Base-by-base conservation (phyloP, 2,888 invertebrate species). In the Corythucha ciliata region DNA sequence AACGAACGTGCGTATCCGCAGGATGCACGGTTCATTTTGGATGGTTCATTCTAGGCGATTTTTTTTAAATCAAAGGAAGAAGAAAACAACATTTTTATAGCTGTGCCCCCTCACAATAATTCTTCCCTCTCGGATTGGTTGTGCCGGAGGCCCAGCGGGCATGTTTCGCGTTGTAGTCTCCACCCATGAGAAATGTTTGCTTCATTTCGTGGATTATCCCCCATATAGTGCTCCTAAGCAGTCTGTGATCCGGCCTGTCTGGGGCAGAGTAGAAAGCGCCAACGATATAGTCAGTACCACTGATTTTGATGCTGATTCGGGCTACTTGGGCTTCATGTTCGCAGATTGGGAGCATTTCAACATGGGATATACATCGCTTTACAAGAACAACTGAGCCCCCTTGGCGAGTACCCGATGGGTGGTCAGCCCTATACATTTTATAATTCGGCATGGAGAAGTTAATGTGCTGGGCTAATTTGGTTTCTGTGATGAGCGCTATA, bases 221-320 rank as follows among this genome's bases (percentile, higher is more conserved):
- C 45, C 45, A 32, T 32, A 45, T 21, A 14, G 33, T 45, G 12
- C 32, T 27, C 45, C 29, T 32, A 6, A 27, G 29, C 8, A 45
- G 45, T n/a, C 33, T 27, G 21, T 45, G 45, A 14, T 45, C 45
- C 18, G 7, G 8, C 14, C 45, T 45, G 25, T 45, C 32, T 10
- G 45, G 45, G 5, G 45, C 45, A 12, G 44, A 44, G 27, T 44
- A 44, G 27, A 44, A 44, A 27, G 44, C 44, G 10, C 45, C 45
- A 32, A 45, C 33, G 18, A 27, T 8, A 21, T 29, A 32, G 7
- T 27, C 33, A 3, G 25, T n/a, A 24, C 18, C 33, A 14, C 14
- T 45, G 8, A 45, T 32, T 32, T 27, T 5, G 7, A 45, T 32
- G 14, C 33, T n/a, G 2, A 45, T 45, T 29, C 45, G 29, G 10